phyloP scores from a whole-genome alignment of 2,888 invertebrate species.

The Drepanosiphum platanoidis region DNA sequence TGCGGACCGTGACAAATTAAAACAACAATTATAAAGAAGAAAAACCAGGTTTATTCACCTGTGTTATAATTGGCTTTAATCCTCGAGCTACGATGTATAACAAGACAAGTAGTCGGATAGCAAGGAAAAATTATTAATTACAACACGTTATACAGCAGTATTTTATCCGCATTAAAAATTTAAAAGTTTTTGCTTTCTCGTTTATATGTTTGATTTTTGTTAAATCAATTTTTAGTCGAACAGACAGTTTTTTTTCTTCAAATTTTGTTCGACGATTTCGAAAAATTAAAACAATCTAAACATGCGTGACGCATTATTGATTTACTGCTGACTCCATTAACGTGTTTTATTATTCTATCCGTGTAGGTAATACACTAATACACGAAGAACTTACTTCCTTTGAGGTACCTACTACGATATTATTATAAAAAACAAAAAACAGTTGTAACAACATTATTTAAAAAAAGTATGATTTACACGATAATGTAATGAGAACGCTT shows the following conservation, averaged over 20 bases:
- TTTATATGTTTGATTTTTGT: not conserved
- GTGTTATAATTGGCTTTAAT: slow-evolving; percentile 59
- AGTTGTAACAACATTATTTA: slow-evolving; percentile 29
- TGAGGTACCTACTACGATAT: slow-evolving; percentile 4
- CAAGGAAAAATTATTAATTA: slow-evolving; percentile 3
- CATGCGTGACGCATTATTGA: slow-evolving; percentile 30
- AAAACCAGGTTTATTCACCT: slow-evolving; percentile 61
- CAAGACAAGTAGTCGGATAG: slow-evolving; percentile 32
- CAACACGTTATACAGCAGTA: not conserved
- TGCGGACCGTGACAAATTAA: slow-evolving; percentile 58
- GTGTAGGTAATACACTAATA: not conserved
- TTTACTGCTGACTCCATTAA: not conserved
- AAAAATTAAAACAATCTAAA: not conserved
- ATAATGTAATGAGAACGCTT: not conserved
- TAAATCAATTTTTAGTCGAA: not conserved
- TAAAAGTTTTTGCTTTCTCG: not conserved
- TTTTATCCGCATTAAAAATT: not conserved
- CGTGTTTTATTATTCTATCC: slow-evolving; percentile 40
- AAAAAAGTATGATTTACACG: not conserved
- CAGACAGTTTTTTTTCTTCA: not conserved
- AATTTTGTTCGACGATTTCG: not conserved
- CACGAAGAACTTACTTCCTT: slow-evolving; percentile 42
- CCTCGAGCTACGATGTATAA: slow-evolving; percentile 35
- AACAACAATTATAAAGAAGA: slow-evolving; percentile 59
- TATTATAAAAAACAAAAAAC: slow-evolving; percentile 26